Percentiles rank a stretch among this genome's conserved stretches.
phyloP scores from a whole-genome alignment of 1,140 invertebrate genomes.

The Formica exsecta region DNA sequence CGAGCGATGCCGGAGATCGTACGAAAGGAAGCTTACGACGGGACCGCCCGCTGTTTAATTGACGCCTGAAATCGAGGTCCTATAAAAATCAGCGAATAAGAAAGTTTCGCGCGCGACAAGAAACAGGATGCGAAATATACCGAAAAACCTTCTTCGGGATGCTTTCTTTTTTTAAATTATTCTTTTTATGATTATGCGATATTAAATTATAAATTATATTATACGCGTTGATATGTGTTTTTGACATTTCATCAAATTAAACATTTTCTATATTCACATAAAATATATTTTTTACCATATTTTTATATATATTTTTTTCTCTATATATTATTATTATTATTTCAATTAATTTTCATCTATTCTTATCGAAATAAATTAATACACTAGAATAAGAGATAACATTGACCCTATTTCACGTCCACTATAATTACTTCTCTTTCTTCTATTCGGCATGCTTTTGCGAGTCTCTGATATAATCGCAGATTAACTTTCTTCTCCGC shows the following conservation, averaged over 20 bases:
- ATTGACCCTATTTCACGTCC: neutral
- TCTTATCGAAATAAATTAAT: neutral
- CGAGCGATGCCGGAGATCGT: conserved; percentile 4
- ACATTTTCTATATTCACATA: neutral
- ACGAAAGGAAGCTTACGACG: conserved; percentile 29
- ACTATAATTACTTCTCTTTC: neutral
- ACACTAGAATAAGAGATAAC: neutral
- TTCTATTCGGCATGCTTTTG: conserved; percentile 9
- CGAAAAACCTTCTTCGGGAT: neutral
- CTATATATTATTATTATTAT: neutral
- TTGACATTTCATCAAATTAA: neutral
- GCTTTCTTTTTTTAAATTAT: conserved; percentile 25
- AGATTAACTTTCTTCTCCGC: conserved; percentile 64
- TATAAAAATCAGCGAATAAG: conserved; percentile 29
- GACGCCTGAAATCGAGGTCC: conserved; percentile 24
- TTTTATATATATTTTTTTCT: neutral
- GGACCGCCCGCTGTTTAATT: conserved; percentile 45
- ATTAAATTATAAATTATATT: conserved; percentile 20
- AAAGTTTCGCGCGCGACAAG: neutral
- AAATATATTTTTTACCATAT: neutral
- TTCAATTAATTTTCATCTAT: neutral
- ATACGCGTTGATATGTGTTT: no score
- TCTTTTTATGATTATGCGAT: neutral
- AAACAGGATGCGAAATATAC: neutral
- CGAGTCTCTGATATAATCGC: conserved; percentile 50